These are phyloP conservation scores for Sardinella longiceps DNA, from an alignment of 2,797 vertebrate genomes.

Conservation along the genomic window DNA sequence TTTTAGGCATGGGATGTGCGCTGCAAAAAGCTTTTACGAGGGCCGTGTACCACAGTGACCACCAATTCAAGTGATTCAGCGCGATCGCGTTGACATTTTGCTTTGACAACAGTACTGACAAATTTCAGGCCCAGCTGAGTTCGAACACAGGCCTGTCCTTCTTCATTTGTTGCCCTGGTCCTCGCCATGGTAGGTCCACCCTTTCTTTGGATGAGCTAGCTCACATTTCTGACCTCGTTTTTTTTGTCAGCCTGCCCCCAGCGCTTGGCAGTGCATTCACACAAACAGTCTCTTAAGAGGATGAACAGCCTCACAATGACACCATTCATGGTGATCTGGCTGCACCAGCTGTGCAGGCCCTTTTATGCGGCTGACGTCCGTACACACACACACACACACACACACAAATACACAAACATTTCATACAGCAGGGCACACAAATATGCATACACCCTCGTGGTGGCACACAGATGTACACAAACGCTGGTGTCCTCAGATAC, in stretches of 20 bases:
- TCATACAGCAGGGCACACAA: slow-evolving; percentile 25
- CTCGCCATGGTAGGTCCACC: not conserved
- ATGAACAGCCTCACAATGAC: slow-evolving; percentile 64
- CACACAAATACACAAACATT: slow-evolving; percentile 22
- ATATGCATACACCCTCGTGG: slow-evolving; percentile 26
- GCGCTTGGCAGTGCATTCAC: slow-evolving; percentile 18
- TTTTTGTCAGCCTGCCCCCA: slow-evolving; percentile 18
- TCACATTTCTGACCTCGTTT: slow-evolving; percentile 22
- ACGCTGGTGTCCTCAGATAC: slow-evolving; percentile 12
- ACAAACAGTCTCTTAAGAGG: slow-evolving; percentile 60
- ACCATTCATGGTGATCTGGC: slow-evolving; percentile 59
- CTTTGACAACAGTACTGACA: not conserved
- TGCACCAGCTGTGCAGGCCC: slow-evolving; percentile 57
- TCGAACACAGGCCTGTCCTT: not conserved
- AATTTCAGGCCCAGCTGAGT: slow-evolving; percentile 10
- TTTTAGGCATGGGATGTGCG: not conserved
- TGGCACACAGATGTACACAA: not conserved
- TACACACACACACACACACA: slow-evolving; percentile 31
- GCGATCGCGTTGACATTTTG: not conserved
- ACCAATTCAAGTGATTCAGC: not conserved
- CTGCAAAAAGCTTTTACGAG: not conserved
- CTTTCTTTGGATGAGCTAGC: not conserved
- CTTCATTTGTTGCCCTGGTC: not conserved
- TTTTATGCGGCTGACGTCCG: slow-evolving; percentile 29
- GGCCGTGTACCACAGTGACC: not conserved